Evolutionary conservation across 92 coral and sea anemone genomes (phyloP).

Genomic region (Epizoanthus stellaris): DNA sequence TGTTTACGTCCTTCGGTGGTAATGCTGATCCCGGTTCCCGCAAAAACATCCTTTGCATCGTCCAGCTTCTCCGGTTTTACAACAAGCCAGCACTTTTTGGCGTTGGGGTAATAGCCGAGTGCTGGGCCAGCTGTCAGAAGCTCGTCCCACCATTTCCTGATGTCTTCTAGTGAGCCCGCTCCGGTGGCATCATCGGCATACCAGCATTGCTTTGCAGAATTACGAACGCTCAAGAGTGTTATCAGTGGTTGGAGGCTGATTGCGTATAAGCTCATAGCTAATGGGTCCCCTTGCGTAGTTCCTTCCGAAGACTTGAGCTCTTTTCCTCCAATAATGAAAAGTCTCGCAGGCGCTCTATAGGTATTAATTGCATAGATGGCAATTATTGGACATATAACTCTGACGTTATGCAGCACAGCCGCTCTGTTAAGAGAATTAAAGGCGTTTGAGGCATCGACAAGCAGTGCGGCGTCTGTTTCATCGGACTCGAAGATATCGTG

Average conservation of each 20-base stretch:
- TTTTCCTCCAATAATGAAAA: background rate
- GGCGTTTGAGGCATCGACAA: background rate
- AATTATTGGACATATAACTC: constrained; percentile 8
- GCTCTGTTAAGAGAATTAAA: too few species aligned
- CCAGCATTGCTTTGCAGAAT: constrained; percentile 38
- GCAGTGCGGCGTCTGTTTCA: constrained; percentile 1
- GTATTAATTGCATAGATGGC: constrained; percentile 1
- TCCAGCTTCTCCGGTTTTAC: constrained; percentile 1
- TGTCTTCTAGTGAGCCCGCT: constrained; percentile 17
- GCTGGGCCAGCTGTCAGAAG: background rate
- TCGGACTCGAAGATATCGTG: background rate
- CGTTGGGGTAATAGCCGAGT: constrained; percentile 1
- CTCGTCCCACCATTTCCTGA: constrained; percentile 47
- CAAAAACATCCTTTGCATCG: background rate
- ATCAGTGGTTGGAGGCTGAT: constrained; percentile 13
- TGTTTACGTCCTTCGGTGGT: background rate
- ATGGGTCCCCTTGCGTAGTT: too few species aligned
- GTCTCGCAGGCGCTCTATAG: background rate
- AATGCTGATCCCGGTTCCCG: background rate
- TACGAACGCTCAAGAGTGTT: background rate
- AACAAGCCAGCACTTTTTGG: constrained; percentile 8
- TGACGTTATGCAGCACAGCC: constrained; percentile 29
- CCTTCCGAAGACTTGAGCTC: constrained; percentile 8
- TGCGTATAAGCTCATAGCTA: too few species aligned
- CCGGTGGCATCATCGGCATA: constrained; percentile 43